A percentile compares a stretch with the other conserved stretches of the same genome.
These are phyloP conservation scores for Rhabdomys dilectus DNA, from an alignment of 2,113 vertebrate species.

Conservation along the genomic window DNA sequence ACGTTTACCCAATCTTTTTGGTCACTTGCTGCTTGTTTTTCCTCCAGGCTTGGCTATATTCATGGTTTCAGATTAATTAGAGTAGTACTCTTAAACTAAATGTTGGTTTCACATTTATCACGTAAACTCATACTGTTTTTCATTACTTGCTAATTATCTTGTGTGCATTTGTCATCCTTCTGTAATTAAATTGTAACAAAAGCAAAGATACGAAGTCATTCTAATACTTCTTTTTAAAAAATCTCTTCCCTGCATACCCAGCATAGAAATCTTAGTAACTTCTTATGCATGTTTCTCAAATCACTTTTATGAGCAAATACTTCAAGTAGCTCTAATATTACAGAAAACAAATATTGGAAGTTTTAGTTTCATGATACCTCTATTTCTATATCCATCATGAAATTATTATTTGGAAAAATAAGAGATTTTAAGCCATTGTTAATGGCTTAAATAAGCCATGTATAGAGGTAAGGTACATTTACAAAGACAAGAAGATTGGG, in stretches of 20 bases:
- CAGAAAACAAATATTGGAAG: not conserved
- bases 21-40: not conserved
- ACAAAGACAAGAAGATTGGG: not conserved
- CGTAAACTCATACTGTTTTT: conserved; percentile 73
- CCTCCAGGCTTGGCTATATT: not conserved
- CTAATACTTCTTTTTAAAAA: conserved; percentile 15
- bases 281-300: not conserved
- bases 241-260: not conserved
- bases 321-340: not conserved
- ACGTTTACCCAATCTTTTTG: not conserved
- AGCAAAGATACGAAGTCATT: conserved; percentile 48
- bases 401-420: not conserved
- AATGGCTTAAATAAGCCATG: not conserved
- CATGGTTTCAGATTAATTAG: conserved; percentile 29
- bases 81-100: not conserved
- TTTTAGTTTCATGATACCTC: not conserved
- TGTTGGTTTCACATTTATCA: conserved; percentile 65
- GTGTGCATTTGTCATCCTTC: conserved; percentile 64
- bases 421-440: not conserved
- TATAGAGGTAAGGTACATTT: not conserved
- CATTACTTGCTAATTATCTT: conserved; percentile 77
- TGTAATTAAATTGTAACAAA: conserved; percentile 76
- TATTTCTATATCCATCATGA: not conserved
- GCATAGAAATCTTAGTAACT: conserved; percentile 24
- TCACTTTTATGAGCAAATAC: not conserved